phyloP scores from a whole-genome alignment of 2,888 invertebrate genomes.

The Drosophila meridionalis region DNA sequence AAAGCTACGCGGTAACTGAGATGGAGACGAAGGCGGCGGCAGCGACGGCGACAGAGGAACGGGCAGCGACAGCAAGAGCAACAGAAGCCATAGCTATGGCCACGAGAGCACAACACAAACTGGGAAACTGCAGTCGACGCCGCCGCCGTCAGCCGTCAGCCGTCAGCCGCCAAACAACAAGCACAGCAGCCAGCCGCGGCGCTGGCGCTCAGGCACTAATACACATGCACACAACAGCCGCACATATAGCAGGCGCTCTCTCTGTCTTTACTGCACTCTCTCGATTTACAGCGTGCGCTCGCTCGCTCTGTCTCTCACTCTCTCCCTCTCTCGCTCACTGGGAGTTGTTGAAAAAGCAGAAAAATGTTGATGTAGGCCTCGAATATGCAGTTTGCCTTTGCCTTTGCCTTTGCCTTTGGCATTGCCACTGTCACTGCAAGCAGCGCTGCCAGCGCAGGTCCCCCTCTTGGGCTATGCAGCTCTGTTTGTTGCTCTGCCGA shows the following conservation, averaged over 20 bases:
- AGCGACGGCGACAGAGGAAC: conserved; percentile 15
- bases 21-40: conserved; percentile 1
- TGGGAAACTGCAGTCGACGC: conserved; percentile 39
- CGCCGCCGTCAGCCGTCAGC: conserved; percentile 16
- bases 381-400: conserved; percentile 81
- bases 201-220: conserved; percentile 22
- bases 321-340: conserved; percentile 21
- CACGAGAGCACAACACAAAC: conserved; percentile 65
- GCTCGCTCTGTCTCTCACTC: conserved; percentile 6
- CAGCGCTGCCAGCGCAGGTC: conserved; percentile 55
- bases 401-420: conserved; percentile 80
- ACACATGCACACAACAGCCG: conserved; percentile 15
- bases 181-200: conserved; percentile 43
- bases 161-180: conserved; percentile 39
- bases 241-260: conserved; percentile 17
- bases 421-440: conserved; percentile 79
- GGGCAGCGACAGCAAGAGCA: conserved; percentile 22
- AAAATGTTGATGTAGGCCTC: conserved; percentile 81
- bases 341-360: conserved; percentile 57
- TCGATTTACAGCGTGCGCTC: not conserved
- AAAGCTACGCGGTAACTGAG: conserved; percentile 49
- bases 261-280: conserved; percentile 17
- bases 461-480: conserved; percentile 28
- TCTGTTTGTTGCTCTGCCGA: conserved; percentile 13
- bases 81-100: conserved; percentile 68